Evolutionary conservation across 1,140 invertebrate genomes (phyloP).

Genomic region (Drosophila rufa): DNA sequence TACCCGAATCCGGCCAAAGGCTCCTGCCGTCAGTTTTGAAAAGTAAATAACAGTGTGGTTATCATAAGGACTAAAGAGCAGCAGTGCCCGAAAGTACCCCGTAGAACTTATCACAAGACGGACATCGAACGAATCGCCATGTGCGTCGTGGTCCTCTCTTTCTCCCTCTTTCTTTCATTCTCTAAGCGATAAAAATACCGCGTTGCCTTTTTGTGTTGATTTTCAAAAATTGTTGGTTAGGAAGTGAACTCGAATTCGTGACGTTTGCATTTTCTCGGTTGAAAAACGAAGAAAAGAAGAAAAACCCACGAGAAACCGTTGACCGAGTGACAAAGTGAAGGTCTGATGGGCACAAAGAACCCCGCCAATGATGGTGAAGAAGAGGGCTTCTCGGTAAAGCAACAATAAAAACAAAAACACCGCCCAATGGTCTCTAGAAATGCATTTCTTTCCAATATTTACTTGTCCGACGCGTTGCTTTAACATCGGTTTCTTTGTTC

Average conservation of each 20-base stretch:
- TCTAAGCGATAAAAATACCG: slow-evolving; percentile 70
- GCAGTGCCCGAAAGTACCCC: neutral
- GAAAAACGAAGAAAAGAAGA: neutral
- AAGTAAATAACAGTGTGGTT: slow-evolving; percentile 25
- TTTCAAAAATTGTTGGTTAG: slow-evolving; percentile 55
- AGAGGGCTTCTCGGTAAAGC: slow-evolving; percentile 1
- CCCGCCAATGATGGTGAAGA: neutral
- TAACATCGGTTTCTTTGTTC: slow-evolving; percentile 38
- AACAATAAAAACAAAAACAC: slow-evolving; percentile 9
- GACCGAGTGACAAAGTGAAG: slow-evolving; percentile 46
- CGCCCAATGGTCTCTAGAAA: slow-evolving; percentile 28
- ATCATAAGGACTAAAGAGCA: neutral
- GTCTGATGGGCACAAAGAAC: slow-evolving; percentile 39
- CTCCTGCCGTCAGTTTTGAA: slow-evolving; percentile 2
- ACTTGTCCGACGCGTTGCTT: slow-evolving; percentile 11
- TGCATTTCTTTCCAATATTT: slow-evolving; percentile 35
- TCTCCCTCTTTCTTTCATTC: slow-evolving; percentile 2
- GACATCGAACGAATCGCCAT: slow-evolving; percentile 19
- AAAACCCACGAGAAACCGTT: slow-evolving; percentile 29
- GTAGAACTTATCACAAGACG: slow-evolving; percentile 2
- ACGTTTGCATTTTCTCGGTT: slow-evolving; percentile 27
- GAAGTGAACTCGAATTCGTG: slow-evolving; percentile 45
- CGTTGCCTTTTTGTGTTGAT: slow-evolving; percentile 53
- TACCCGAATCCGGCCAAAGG: neutral
- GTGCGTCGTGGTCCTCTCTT: slow-evolving; percentile 38